A percentile compares a stretch with the other conserved stretches of the same genome.
These are phyloP conservation scores for Trididemnum clinides DNA, from an alignment of 23 tunicate genomes.

Conservation along the genomic window DNA sequence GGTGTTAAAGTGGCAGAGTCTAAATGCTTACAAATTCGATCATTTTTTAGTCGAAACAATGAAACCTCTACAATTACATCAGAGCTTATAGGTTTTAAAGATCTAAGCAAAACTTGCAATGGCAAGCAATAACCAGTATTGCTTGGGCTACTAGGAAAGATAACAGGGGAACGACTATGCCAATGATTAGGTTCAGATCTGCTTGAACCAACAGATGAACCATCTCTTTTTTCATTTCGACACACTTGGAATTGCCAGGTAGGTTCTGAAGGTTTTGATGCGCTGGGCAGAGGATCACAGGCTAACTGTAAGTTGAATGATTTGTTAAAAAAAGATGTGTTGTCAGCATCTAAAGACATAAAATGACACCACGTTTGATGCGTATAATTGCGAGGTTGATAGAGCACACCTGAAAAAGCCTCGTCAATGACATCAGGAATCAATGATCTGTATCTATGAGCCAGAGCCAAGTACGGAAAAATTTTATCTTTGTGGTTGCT, in stretches of 20 bases:
- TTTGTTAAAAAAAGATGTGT: constrained; percentile 55
- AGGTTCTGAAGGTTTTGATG: constrained; percentile 18
- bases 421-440: constrained; percentile 66
- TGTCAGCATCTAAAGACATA: constrained; percentile 58
- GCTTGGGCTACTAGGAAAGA: background rate
- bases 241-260: constrained; percentile 33
- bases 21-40: constrained; percentile 49
- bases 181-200: background rate
- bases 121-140: constrained; percentile 15
- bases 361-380: constrained; percentile 73
- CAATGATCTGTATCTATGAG: constrained; percentile 81
- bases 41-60: constrained; percentile 70
- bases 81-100: constrained; percentile 48
- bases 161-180: background rate
- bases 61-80: constrained; percentile 70
- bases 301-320: constrained; percentile 35
- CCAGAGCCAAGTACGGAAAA: constrained; percentile 38
- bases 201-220: background rate
- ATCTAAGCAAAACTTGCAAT: constrained; percentile 40
- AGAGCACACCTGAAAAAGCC: constrained; percentile 29
- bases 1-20: constrained; percentile 38
- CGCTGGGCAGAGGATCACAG: constrained; percentile 46
- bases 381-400: constrained; percentile 83
- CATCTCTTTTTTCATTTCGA: constrained; percentile 2
- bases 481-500: constrained; percentile 20